phyloP scores from a whole-genome alignment of 2,888 invertebrate genomes.

The Chloroclystis v-ata region DNA sequence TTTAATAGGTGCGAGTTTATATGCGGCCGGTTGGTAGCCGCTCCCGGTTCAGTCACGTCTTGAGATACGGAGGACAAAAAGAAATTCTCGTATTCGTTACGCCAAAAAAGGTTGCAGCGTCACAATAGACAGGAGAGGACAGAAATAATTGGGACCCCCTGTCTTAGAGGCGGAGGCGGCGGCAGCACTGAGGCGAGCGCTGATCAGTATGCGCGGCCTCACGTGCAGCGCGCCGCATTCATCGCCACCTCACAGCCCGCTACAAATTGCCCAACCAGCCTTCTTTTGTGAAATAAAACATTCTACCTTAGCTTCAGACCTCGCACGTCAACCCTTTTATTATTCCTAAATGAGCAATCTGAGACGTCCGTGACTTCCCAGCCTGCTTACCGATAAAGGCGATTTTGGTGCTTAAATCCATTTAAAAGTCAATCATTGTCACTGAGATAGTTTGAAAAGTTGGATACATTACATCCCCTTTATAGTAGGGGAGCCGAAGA shows the following conservation, averaged over 20 bases:
- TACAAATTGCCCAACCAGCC: constrained; percentile 61
- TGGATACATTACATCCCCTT: constrained; percentile 57
- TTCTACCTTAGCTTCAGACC: constrained; percentile 29
- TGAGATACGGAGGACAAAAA: constrained; percentile 27
- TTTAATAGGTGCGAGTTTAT: constrained; percentile 23
- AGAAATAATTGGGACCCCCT: constrained; percentile 51
- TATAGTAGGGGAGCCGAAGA: too few species aligned
- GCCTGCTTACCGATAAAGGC: constrained; percentile 34
- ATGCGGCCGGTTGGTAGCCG: constrained; percentile 18
- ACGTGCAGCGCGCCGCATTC: constrained; percentile 46
- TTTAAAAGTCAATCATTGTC: constrained; percentile 72
- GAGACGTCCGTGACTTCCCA: constrained; percentile 37
- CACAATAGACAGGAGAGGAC: constrained; percentile 43
- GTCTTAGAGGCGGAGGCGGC: constrained; percentile 34
- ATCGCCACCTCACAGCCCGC: constrained; percentile 56
- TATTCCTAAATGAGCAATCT: constrained; percentile 52
- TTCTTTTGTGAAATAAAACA: constrained; percentile 49
- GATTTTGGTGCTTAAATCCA: constrained; percentile 50
- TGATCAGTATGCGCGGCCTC: constrained; percentile 60
- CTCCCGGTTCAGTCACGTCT: constrained; percentile 27
- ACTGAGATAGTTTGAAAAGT: constrained; percentile 49
- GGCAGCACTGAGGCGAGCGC: constrained; percentile 10
- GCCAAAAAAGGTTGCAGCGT: constrained; percentile 35
- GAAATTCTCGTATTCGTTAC: constrained; percentile 29
- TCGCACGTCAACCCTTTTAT: constrained; percentile 41